phyloP scores from a whole-genome alignment of 2,797 vertebrate species.

The Xerus rutilus region DNA sequence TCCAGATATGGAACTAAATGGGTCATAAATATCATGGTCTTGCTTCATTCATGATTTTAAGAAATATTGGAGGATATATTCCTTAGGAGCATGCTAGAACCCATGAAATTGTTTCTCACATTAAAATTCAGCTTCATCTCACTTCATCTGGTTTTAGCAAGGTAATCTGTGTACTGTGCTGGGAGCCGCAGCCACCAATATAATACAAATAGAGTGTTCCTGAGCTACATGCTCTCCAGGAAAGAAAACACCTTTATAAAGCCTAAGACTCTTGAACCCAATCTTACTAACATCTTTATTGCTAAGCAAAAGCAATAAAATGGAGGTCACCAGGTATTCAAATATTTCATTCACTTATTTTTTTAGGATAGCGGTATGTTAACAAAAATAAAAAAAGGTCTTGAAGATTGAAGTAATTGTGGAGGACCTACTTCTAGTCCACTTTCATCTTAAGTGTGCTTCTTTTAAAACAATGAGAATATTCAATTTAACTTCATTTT shows the following conservation, averaged over 20 bases:
- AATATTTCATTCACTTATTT: not conserved
- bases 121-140: not conserved
- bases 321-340: not conserved
- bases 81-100: not conserved
- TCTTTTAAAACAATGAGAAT: not conserved
- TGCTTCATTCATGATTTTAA: not conserved
- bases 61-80: not conserved
- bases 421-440: not conserved
- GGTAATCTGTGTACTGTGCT: not conserved
- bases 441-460: not conserved
- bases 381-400: not conserved
- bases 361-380: not conserved
- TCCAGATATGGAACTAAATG: not conserved
- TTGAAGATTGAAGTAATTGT: not conserved
- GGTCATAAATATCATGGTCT: not conserved
- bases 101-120: not conserved
- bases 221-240: not conserved
- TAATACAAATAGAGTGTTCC: not conserved
- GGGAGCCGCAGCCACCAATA: not conserved
- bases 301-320: not conserved
- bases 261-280: not conserved
- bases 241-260: not conserved
- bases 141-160: not conserved
- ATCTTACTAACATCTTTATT: not conserved
- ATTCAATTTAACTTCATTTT: not conserved